Conservation (phyloP, 2,113 vertebrate species). For the Todiramphus saurophagus region DNA sequence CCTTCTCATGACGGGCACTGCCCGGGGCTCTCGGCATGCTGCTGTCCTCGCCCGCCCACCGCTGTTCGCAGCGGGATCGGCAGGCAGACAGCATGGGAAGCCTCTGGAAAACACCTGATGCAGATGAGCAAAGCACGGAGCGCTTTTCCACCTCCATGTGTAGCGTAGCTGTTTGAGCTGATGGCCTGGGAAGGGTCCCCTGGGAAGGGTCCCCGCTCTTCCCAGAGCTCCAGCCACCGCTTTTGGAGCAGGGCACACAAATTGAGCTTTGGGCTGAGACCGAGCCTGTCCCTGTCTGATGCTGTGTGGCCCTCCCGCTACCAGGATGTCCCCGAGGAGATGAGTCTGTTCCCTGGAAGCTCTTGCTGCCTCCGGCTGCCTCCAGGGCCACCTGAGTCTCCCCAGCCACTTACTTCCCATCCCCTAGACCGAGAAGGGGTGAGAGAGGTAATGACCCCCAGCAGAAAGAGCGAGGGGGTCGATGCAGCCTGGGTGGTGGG, state of each 20-base stretch:
- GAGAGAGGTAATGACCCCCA: not conserved
- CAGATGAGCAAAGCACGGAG: slow-evolving; percentile 60
- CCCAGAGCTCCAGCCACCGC: not conserved
- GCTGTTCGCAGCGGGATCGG: accelerated
- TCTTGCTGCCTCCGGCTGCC: not conserved
- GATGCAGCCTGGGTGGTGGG: not conserved
- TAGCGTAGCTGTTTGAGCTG: accelerated
- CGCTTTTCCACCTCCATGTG: slow-evolving; percentile 8
- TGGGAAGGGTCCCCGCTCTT: not conserved
- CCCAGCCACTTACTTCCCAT: not conserved
- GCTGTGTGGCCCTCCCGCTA: accelerated
- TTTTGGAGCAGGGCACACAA: not conserved
- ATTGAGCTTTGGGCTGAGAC: not conserved
- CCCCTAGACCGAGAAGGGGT: not conserved
- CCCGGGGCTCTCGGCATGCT: not conserved
- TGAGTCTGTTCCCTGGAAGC: not conserved
- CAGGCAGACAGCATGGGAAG: slow-evolving; percentile 31
- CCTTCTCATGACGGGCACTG: not conserved
- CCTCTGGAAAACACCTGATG: not conserved
- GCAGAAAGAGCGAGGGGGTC: accelerated
- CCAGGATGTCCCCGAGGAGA: not conserved
- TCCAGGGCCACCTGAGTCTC: not conserved
- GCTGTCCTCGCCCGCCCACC: not conserved
- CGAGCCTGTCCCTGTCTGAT: accelerated
- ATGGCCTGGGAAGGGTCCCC: not conserved